A percentile compares a stretch with the other conserved stretches of the same genome.
Conservation (phyloP, 2,113 vertebrate genomes). For the Hydropotes inermis region DNA sequence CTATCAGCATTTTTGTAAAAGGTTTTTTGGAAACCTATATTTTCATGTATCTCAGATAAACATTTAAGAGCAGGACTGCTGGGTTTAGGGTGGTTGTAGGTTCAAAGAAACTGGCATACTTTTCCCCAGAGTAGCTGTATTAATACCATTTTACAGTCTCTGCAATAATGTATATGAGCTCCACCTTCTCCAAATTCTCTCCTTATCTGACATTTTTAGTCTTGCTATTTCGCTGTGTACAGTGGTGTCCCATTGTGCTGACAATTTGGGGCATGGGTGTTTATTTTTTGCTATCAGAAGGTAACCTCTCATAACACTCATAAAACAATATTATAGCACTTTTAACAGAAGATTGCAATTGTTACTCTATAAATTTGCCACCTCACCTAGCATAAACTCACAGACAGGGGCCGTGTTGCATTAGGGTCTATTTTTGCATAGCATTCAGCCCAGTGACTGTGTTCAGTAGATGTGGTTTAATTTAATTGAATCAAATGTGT, state of each 20-base stretch:
- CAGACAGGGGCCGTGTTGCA: background rate
- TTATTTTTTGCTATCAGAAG: background rate
- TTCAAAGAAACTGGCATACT: background rate
- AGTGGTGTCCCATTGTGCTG: background rate
- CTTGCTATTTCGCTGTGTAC: background rate
- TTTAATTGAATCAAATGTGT: constrained; percentile 8
- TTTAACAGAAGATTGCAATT: background rate
- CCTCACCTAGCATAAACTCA: background rate
- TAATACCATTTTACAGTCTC: background rate
- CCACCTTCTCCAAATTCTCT: background rate
- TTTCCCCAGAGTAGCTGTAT: background rate
- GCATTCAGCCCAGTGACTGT: background rate
- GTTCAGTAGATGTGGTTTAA: constrained; percentile 39
- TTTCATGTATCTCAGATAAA: background rate
- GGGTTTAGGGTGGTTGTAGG: background rate
- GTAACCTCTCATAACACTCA: background rate
- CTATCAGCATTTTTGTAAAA: background rate
- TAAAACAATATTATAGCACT: background rate
- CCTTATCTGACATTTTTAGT: background rate
- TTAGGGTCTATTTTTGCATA: background rate
- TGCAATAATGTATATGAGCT: background rate
- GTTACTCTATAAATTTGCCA: background rate
- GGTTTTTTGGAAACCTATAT: background rate
- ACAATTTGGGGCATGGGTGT: background rate
- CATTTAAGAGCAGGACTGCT: background rate